phyloP scores from a whole-genome alignment of 2,113 vertebrate genomes.

The Neogobius melanostomus region DNA sequence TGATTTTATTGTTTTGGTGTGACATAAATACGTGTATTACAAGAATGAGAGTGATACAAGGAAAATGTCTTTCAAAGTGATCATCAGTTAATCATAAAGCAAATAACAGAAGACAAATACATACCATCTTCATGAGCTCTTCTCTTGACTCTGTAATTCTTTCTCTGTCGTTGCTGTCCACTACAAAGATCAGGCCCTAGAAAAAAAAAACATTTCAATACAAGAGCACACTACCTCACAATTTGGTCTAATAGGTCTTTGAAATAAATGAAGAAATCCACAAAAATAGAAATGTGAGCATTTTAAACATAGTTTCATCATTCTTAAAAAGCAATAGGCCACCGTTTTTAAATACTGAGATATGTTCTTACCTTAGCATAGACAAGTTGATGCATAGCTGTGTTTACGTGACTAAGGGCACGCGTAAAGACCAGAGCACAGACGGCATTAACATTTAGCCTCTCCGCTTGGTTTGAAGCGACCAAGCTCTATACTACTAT shows the following conservation, averaged over 20 bases:
- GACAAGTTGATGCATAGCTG: no score
- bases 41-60: background rate
- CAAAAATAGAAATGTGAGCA: no score
- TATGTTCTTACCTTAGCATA: no score
- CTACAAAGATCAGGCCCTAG: constrained; percentile 93
- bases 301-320: no score
- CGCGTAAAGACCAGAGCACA: no score
- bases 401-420: no score
- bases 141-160: constrained; percentile 86
- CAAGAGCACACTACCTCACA: background rate
- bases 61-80: background rate
- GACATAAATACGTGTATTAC: background rate
- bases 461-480: no score
- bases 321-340: no score
- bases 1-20: background rate
- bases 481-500: no score
- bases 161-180: constrained; percentile 93
- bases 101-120: constrained; percentile 19
- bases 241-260: background rate
- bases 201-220: background rate
- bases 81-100: background rate
- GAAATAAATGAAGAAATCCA: background rate
- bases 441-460: no score
- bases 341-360: no score
- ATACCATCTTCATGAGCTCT: constrained; percentile 90